Conservation (phyloP, 2,888 invertebrate genomes). For the Clitarchus hookeri region DNA sequence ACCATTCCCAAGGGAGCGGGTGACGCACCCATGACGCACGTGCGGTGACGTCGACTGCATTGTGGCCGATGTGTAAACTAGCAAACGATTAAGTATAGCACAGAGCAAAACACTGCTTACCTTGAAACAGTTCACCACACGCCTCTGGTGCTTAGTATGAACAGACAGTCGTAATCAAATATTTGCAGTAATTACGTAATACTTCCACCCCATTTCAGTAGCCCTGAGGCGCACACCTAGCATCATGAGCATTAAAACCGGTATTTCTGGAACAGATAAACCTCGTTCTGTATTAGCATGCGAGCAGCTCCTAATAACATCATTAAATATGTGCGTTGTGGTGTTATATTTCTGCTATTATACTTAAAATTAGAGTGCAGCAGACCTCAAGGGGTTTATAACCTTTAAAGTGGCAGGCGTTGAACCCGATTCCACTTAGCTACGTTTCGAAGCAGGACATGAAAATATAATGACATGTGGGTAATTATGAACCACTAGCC, state of each 20-base stretch:
- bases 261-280: background rate
- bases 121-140: too few species aligned
- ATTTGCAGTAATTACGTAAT: too few species aligned
- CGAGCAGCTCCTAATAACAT: background rate
- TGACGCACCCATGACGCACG: too few species aligned
- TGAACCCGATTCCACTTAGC: background rate
- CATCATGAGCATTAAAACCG: background rate
- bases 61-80: too few species aligned
- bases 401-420: background rate
- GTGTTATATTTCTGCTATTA: background rate
- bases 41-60: too few species aligned
- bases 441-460: background rate
- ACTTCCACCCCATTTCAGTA: background rate
- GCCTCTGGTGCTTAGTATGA: too few species aligned
- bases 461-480: background rate
- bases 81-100: too few species aligned
- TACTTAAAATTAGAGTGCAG: background rate
- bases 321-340: background rate
- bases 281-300: background rate
- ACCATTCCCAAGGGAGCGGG: too few species aligned
- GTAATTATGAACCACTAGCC: background rate
- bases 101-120: too few species aligned
- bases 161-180: too few species aligned
- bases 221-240: background rate
- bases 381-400: background rate